These are phyloP conservation scores for Promerops cafer DNA, from an alignment of 2,113 vertebrate genomes.

Conservation along the genomic window DNA sequence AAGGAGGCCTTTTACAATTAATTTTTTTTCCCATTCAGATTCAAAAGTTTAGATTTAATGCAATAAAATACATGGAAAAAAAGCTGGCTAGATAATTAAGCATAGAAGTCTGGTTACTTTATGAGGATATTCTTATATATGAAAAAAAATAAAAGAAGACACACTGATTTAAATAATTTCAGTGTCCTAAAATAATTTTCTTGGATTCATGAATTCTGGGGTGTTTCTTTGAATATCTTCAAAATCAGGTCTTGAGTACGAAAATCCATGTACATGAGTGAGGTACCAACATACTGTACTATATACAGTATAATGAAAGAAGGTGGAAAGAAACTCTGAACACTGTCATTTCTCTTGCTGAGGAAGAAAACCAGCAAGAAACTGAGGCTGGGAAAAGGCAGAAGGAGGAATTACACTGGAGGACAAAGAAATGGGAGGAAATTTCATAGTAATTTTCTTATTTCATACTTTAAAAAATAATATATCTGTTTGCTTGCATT, in stretches of 20 bases:
- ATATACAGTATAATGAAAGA: not conserved
- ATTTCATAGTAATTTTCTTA: not conserved
- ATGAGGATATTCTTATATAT: not conserved
- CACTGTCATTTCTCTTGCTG: not conserved
- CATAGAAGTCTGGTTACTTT: not conserved
- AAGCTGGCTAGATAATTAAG: not conserved
- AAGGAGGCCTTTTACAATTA: not conserved
- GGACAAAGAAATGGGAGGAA: not conserved
- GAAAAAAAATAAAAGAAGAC: not conserved
- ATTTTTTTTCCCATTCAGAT: not conserved
- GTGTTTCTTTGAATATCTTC: not conserved
- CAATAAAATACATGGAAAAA: not conserved
- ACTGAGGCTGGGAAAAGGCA: not conserved
- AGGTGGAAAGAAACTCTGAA: not conserved
- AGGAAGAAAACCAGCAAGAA: not conserved
- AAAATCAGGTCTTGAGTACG: not conserved
- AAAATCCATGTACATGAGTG: not conserved
- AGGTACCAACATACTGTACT: not conserved
- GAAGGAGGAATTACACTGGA: not conserved
- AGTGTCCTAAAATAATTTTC: not conserved
- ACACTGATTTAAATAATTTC: not conserved
- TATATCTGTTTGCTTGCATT: not conserved
- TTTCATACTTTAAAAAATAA: not conserved
- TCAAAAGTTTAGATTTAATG: not conserved
- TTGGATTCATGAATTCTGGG: not conserved